Percentiles rank a stretch among this genome's conserved stretches.
phyloP scores from a whole-genome alignment of 2,113 vertebrate species.

The Isurus oxyrinchus region DNA sequence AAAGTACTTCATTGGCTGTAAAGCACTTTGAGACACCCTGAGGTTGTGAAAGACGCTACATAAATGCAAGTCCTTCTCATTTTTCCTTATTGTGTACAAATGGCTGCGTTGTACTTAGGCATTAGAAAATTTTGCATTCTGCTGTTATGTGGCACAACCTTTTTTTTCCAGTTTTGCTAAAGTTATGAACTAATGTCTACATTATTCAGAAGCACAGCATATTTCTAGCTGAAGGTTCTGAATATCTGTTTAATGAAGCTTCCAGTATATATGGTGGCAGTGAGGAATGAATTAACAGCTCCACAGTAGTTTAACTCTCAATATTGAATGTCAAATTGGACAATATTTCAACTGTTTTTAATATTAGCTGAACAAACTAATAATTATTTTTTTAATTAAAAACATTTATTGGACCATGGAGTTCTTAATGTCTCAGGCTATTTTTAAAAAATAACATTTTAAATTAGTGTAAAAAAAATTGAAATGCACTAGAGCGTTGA shows the following conservation, averaged over 20 bases:
- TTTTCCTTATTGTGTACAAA: background rate
- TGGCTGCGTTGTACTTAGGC: background rate
- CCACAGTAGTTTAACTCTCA: background rate
- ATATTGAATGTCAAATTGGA: background rate
- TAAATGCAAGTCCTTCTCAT: background rate
- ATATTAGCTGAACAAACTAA: background rate
- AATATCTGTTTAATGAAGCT: background rate
- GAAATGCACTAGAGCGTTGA: background rate
- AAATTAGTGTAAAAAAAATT: background rate
- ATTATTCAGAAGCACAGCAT: background rate
- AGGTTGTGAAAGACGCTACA: background rate
- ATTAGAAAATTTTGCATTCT: background rate
- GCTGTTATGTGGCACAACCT: background rate
- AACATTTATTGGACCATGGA: background rate
- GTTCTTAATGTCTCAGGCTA: background rate
- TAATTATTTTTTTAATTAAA: background rate
- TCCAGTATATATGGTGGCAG: background rate
- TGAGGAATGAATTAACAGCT: background rate
- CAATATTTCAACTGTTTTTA: background rate
- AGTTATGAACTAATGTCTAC: background rate
- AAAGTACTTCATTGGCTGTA: background rate
- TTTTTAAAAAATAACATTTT: background rate
- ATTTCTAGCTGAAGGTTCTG: background rate
- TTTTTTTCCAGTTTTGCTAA: background rate
- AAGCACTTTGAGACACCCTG: background rate